Evolutionary conservation across 2,797 vertebrate genomes (phyloP), one percentile per base, ranked within the genome.

Genomic region (Phrynocephalus vlangalii): DNA sequence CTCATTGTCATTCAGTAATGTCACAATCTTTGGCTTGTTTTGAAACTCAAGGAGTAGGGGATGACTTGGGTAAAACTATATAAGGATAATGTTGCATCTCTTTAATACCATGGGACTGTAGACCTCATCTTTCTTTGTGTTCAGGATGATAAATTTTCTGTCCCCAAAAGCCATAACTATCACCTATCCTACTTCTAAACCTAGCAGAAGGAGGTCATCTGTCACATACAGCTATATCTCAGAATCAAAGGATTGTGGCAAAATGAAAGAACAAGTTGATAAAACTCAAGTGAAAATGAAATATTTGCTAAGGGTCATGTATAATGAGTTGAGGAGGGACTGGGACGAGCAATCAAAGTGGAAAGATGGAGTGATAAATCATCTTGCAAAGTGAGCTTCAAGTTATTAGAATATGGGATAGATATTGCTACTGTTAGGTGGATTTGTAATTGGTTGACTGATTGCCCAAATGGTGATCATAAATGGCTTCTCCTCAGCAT

Each of bases 1-100:
- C 76, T 90, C 71, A 77, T 38, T 48, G 68, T 87, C 48, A 84
- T 84, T 90, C 63, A 33, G 77, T 79, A 78, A 68, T 84, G 77
- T n/a, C 70, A 52, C 2, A 48, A 30, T 44, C 20, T 80, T 73
- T 48, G 56, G 4, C 18, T 70, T 90, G 50, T 77, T 84, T 87
- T 30, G 67, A 26, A 90, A 81, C 44, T 76, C 71, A 26, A 26
- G 26, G 20, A 38, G 16, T 66, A 60, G 18, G 16, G 22, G 67
- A 33, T n/a, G 16, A 78, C 18, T 75, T 78, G 56, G 6, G 33
- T 70, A 28, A 56, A 10, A 56, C 66, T 77, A 3, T 68, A 81
- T 82, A 85, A 60, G 50, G 33, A 52, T 79, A 83, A 79, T 52
- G 22, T 52, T 50, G 5, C 10, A 22, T 71, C 63, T 20, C 30